A percentile compares a stretch with the other conserved stretches of the same genome.
phyloP scores from a whole-genome alignment of 2,113 vertebrate species.

The Pterocles burchelli region DNA sequence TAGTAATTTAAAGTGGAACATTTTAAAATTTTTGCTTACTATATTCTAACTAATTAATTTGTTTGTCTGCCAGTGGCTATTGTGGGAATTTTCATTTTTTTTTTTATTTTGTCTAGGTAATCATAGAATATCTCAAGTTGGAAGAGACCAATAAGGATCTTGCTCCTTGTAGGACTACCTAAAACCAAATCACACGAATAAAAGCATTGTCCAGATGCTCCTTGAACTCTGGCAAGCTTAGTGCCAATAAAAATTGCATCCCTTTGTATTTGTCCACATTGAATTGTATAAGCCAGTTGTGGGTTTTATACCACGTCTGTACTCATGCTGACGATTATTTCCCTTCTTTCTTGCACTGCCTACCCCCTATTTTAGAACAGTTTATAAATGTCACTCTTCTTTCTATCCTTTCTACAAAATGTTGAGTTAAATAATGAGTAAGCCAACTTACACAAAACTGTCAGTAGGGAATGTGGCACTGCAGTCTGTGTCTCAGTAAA shows the following conservation, averaged over 20 bases:
- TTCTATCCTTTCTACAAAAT: not conserved
- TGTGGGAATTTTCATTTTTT: not conserved
- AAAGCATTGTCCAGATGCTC: rapidly evolving
- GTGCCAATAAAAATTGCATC: not conserved
- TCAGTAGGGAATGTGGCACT: not conserved
- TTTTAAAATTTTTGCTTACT: not conserved
- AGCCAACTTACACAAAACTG: not conserved
- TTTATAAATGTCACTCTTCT: not conserved
- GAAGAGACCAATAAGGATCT: not conserved
- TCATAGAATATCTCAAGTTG: not conserved
- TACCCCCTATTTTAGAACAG: not conserved
- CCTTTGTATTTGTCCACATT: not conserved
- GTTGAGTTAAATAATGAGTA: not conserved
- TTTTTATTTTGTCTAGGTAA: not conserved
- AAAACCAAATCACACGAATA: not conserved
- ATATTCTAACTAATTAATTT: not conserved
- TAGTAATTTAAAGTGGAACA: not conserved
- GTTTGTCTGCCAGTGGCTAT: not conserved
- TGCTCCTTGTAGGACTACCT: rapidly evolving
- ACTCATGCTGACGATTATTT: not conserved
- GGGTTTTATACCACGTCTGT: not conserved
- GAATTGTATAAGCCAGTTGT: not conserved
- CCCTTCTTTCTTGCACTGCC: not conserved
- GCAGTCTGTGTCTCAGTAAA: not conserved
- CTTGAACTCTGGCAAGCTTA: not conserved